A percentile compares a stretch with the other conserved stretches of the same genome.
Conservation (phyloP, 2,888 invertebrate genomes). For the Copidosoma aretas region DNA sequence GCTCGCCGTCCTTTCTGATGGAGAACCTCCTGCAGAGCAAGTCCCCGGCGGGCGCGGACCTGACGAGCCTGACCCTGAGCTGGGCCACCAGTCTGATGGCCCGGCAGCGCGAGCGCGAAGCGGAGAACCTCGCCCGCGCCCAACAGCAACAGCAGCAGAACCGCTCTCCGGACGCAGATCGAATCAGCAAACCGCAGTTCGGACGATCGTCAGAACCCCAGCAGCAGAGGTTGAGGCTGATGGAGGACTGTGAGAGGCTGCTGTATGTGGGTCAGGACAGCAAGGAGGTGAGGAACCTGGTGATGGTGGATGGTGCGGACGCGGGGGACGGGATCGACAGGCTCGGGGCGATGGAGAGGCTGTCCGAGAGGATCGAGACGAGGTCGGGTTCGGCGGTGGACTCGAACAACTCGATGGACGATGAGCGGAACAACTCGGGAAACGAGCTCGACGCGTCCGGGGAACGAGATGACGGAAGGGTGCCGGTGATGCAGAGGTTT, state of each 20-base stretch:
- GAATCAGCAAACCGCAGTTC: not conserved
- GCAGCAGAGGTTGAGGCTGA: constrained; percentile 36
- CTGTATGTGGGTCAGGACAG: constrained; percentile 36
- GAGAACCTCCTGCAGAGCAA: constrained; percentile 71
- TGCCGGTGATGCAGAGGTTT: constrained; percentile 47
- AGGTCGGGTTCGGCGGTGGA: constrained; percentile 54
- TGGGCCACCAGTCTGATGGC: constrained; percentile 61
- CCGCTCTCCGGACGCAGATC: constrained; percentile 37
- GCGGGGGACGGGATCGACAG: constrained; percentile 50
- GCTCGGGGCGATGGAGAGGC: constrained; percentile 54
- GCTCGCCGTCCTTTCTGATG: constrained; percentile 70
- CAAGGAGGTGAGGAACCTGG: constrained; percentile 34
- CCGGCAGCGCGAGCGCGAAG: constrained; percentile 56
- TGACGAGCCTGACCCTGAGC: constrained; percentile 67
- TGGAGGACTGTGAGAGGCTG: constrained; percentile 40
- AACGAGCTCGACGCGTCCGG: constrained; percentile 42
- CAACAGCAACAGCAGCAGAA: constrained; percentile 37
- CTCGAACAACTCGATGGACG: constrained; percentile 54
- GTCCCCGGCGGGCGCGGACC: constrained; percentile 58
- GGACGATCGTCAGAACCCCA: constrained; percentile 26
- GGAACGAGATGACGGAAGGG: constrained; percentile 16
- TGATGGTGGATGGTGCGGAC: constrained; percentile 38
- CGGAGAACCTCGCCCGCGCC: constrained; percentile 42
- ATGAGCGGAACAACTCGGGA: constrained; percentile 50
- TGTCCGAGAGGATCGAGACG: constrained; percentile 57